Evolutionary conservation across 2,888 invertebrate genomes (phyloP).

Genomic region (Branchellion lobata): DNA sequence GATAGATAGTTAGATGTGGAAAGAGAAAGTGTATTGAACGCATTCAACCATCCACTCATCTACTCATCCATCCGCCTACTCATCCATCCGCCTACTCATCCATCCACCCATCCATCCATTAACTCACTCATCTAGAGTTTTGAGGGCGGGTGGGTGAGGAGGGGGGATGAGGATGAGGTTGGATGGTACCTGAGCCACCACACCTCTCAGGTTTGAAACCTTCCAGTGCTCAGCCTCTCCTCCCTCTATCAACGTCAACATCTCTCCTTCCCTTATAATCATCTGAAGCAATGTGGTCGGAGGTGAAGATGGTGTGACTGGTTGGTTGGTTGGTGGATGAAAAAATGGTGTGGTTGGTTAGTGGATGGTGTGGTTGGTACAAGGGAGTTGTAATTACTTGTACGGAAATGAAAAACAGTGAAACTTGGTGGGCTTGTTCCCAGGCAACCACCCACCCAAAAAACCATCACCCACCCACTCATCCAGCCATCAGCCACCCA

Average conservation of each 20-base stretch:
- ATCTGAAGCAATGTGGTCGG: conserved; percentile 48
- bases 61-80: no score
- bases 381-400: no score
- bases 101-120: not conserved
- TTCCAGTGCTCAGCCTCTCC: conserved; percentile 48
- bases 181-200: conserved; percentile 51
- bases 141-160: conserved; percentile 49
- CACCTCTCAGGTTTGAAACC: conserved; percentile 50
- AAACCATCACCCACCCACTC: no score
- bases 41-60: no score
- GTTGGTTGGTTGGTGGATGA: no score
- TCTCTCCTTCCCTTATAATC: conserved; percentile 49
- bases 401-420: not conserved
- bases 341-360: no score
- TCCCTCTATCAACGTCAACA: conserved; percentile 52
- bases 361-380: not conserved
- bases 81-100: no score
- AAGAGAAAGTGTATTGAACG: no score
- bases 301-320: not conserved
- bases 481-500: no score
- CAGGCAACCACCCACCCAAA: no score
- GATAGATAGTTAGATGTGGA: no score
- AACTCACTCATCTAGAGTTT: conserved; percentile 51
- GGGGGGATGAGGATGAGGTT: conserved; percentile 51
- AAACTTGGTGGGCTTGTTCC: no score